A percentile compares a stretch with the other conserved stretches of the same genome.
Evolutionary conservation across 2,113 vertebrate genomes (phyloP).

Genomic region (Calcarius ornatus): DNA sequence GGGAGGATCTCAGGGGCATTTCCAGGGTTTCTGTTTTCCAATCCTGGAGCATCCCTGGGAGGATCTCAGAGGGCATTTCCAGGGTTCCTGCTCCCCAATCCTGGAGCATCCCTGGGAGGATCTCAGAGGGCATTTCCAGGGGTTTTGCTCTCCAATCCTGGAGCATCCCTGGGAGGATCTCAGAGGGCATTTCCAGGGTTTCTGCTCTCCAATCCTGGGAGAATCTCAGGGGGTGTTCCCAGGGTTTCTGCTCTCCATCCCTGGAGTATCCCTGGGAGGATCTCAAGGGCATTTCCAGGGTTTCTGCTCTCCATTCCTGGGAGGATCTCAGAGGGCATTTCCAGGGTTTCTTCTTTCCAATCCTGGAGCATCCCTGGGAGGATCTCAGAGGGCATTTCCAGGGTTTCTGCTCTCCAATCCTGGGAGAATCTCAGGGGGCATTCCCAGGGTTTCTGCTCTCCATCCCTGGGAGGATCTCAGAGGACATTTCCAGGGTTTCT

Average conservation of each 20-base stretch:
- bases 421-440: not conserved
- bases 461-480: no score
- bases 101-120: no score
- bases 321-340: not conserved
- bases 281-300: not conserved
- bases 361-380: not conserved
- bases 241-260: fast-evolving
- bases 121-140: no score
- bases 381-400: not conserved
- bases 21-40: fast-evolving
- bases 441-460: not conserved
- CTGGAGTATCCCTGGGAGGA: no score
- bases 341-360: fast-evolving
- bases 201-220: not conserved
- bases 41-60: no score
- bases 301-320: not conserved
- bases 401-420: no score
- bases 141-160: no score
- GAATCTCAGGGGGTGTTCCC: not conserved
- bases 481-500: no score
- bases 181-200: no score
- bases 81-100: no score
- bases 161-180: no score
- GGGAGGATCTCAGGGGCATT: not conserved
- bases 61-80: no score